Percentiles rank a stretch among this genome's conserved stretches.
These are phyloP conservation scores for Exephanes ischioxanthus DNA, from an alignment of 2,888 invertebrate genomes.

Conservation along the genomic window DNA sequence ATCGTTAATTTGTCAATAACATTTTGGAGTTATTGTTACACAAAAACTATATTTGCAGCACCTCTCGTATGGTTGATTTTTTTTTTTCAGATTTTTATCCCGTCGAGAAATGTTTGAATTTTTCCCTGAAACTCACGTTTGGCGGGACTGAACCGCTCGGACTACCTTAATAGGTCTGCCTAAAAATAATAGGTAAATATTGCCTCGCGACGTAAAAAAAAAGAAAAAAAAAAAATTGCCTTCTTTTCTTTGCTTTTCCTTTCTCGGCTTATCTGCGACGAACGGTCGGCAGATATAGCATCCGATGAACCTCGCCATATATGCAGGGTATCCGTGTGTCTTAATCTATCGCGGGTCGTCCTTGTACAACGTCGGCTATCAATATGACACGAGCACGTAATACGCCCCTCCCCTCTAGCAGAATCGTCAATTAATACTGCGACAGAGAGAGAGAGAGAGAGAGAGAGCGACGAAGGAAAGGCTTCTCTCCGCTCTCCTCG, in stretches of 20 bases:
- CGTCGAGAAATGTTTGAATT: too few species aligned
- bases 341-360: slow-evolving; percentile 57
- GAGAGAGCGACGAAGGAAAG: slow-evolving; percentile 2
- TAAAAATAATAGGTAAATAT: slow-evolving; percentile 12
- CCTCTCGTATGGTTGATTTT: too few species aligned
- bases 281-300: slow-evolving; percentile 42
- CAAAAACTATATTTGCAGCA: too few species aligned
- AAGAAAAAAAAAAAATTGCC: background rate
- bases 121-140: too few species aligned
- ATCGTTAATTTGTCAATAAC: too few species aligned
- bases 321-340: slow-evolving; percentile 1
- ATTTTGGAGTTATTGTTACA: too few species aligned
- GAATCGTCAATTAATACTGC: slow-evolving; percentile 31
- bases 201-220: background rate
- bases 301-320: slow-evolving; percentile 43
- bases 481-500: background rate
- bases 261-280: slow-evolving; percentile 10
- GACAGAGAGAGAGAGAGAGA: background rate
- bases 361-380: slow-evolving; percentile 55
- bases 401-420: background rate
- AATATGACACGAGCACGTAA: slow-evolving; percentile 39
- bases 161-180: background rate
- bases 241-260: background rate
- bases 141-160: too few species aligned
- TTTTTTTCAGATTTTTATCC: too few species aligned